A percentile compares a stretch with the other conserved stretches of the same genome.
phyloP scores from a whole-genome alignment of 1,140 invertebrate genomes.

The Thereuonema tuberculata region DNA sequence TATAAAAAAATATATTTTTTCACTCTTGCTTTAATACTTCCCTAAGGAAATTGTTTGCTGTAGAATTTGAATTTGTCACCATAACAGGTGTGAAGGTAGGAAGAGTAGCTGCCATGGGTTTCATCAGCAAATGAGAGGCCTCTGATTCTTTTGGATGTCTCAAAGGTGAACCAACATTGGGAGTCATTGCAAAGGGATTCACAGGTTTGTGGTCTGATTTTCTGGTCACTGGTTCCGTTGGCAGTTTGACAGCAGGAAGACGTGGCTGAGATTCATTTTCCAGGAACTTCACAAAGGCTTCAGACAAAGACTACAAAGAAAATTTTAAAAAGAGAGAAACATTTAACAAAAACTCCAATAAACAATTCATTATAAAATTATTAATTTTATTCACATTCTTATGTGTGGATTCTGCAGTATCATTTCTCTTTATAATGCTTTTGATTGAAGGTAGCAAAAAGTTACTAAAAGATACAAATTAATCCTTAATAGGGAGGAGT shows the following conservation, averaged over 20 bases:
- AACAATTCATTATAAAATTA: too few species aligned
- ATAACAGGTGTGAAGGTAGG: slow-evolving; percentile 17
- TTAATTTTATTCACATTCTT: too few species aligned
- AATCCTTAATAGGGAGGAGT: too few species aligned
- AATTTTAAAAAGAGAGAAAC: slow-evolving; percentile 8
- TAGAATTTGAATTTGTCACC: slow-evolving; percentile 4
- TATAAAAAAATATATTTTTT: too few species aligned
- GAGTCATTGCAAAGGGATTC: background rate
- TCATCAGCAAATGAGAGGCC: slow-evolving; percentile 8
- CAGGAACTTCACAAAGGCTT: slow-evolving; percentile 79
- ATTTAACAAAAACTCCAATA: too few species aligned
- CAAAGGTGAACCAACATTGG: background rate
- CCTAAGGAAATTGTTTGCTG: background rate
- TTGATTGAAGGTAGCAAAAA: too few species aligned
- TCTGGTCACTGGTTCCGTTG: slow-evolving; percentile 38
- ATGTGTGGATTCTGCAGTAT: too few species aligned
- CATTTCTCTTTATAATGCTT: too few species aligned
- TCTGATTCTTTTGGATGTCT: background rate
- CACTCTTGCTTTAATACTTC: background rate
- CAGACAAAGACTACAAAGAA: slow-evolving; percentile 49
- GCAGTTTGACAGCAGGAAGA: slow-evolving; percentile 38
- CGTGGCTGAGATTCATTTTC: slow-evolving; percentile 67
- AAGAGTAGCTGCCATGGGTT: slow-evolving; percentile 14
- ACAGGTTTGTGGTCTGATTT: background rate
- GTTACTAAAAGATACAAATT: too few species aligned